Percentiles rank a stretch among this genome's conserved stretches.
Evolutionary conservation across 2,113 vertebrate species (phyloP).

Genomic region (Gallinago media): DNA sequence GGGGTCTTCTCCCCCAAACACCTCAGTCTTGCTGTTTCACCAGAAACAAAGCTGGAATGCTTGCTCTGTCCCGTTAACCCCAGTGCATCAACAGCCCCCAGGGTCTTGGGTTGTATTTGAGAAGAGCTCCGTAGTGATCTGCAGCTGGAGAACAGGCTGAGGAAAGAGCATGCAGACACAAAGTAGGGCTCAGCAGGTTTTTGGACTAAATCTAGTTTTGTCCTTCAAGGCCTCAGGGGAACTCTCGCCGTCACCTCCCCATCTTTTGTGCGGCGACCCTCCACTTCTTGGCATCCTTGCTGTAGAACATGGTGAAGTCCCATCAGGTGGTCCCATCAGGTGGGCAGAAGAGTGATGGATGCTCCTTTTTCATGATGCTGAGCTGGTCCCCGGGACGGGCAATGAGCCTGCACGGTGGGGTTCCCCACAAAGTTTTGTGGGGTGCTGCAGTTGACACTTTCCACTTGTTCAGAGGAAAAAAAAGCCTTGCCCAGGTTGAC

Average conservation of each 20-base stretch:
- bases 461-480: not conserved
- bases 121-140: not conserved
- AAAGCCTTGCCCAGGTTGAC: not conserved
- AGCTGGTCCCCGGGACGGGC: not conserved
- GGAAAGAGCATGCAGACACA: not conserved
- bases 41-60: not conserved
- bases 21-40: not conserved
- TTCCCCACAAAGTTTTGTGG: not conserved
- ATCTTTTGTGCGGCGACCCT: not conserved
- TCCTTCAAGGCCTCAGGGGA: not conserved
- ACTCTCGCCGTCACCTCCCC: not conserved
- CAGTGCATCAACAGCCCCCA: not conserved
- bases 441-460: not conserved
- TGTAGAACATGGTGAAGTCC: not conserved
- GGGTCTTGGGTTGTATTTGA: not conserved
- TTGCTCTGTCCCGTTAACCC: not conserved
- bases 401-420: rapidly evolving
- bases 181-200: not conserved
- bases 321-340: not conserved
- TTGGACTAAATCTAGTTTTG: not conserved
- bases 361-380: not conserved
- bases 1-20: not conserved
- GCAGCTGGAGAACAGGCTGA: not conserved
- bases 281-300: not conserved
- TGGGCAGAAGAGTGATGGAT: not conserved